A percentile compares a stretch with the other conserved stretches of the same genome.
phyloP scores from a whole-genome alignment of 2,113 vertebrate genomes.

The Sapajus apella region DNA sequence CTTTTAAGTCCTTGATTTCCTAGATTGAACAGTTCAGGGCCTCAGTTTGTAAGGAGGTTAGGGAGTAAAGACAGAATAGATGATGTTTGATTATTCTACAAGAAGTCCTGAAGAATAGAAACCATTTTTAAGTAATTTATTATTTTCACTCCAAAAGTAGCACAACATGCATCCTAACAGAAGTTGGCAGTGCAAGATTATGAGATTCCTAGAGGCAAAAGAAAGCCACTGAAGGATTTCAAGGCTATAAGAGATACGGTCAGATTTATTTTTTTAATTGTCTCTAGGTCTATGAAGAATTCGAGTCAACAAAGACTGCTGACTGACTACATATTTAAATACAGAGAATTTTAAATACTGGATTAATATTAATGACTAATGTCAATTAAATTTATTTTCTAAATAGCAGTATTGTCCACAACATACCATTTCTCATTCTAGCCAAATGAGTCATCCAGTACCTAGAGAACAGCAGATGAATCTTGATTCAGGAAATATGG shows the following conservation, averaged over 20 bases:
- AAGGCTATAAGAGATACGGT: neutral
- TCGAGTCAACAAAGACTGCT: neutral
- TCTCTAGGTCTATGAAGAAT: neutral
- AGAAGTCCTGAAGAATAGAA: neutral
- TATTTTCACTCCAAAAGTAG: neutral
- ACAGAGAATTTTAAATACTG: neutral
- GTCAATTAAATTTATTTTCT: neutral
- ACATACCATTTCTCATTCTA: neutral
- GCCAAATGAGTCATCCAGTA: neutral
- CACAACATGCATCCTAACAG: neutral
- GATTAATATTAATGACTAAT: neutral
- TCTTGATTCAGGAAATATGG: neutral
- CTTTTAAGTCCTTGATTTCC: neutral
- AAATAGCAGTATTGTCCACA: neutral
- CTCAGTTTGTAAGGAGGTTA: neutral
- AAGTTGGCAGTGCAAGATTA: neutral
- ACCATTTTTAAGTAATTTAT: neutral
- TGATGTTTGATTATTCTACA: neutral
- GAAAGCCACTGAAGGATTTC: neutral
- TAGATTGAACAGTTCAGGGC: neutral
- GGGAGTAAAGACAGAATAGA: fast-evolving
- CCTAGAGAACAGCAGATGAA: neutral
- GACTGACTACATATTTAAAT: neutral
- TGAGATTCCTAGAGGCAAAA: neutral
- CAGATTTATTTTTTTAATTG: neutral